A percentile compares a stretch with the other conserved stretches of the same genome.
phyloP scores from a whole-genome alignment of 2,888 invertebrate species.

The Drosophila mercatorum region DNA sequence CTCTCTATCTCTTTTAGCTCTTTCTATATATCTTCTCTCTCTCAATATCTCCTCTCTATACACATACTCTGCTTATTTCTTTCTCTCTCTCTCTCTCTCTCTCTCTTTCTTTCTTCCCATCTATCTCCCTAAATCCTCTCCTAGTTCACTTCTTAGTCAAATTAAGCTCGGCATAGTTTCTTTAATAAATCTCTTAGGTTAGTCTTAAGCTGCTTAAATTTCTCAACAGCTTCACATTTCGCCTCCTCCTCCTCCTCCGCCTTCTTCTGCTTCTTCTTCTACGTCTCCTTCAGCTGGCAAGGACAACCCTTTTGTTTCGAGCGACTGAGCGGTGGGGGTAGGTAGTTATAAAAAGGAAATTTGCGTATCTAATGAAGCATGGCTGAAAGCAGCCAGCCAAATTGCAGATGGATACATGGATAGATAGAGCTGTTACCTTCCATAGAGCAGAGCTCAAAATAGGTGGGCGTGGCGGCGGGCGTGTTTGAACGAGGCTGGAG shows the following conservation, averaged over 20 bases:
- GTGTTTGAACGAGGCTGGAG: neutral
- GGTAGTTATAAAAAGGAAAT: conserved; percentile 17
- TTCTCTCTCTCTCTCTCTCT: neutral
- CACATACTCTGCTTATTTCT: neutral
- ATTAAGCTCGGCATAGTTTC: neutral
- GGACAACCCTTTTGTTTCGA: conserved; percentile 46
- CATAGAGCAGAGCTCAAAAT: conserved; percentile 1
- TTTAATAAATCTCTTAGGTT: neutral
- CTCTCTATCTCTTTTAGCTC: too few relatives aligned
- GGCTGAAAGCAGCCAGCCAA: conserved; percentile 59
- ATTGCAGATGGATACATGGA: conserved; percentile 36
- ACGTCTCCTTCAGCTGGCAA: neutral
- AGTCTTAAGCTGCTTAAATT: neutral
- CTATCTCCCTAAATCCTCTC: too few relatives aligned
- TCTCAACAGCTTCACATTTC: conserved; percentile 1
- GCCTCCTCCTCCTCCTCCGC: neutral
- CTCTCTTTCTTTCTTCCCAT: neutral
- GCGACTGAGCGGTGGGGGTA: neutral
- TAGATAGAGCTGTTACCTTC: conserved; percentile 7
- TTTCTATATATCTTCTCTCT: neutral
- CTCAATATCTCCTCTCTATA: neutral
- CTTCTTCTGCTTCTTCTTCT: too few relatives aligned
- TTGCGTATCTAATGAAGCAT: conserved; percentile 70
- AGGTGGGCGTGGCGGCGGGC: neutral
- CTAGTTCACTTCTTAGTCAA: neutral